Conservation (phyloP, 2,888 invertebrate species). For the Sphinx pinastri region DNA sequence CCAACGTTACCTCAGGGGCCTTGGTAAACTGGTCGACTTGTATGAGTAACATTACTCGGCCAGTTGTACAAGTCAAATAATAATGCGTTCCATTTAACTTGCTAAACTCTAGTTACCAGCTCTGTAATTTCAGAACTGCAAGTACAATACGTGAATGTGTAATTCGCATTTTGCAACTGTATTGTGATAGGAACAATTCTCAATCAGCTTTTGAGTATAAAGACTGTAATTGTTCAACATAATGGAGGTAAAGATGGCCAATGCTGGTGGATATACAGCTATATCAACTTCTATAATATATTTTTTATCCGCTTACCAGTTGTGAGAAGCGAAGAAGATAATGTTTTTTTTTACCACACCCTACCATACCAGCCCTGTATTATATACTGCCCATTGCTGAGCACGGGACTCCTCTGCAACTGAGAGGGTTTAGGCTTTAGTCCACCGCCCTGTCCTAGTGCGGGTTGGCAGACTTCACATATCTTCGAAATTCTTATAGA, state of each 20-base stretch:
- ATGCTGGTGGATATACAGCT: background rate
- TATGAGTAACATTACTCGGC: background rate
- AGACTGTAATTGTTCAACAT: background rate
- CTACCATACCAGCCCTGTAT: too few species aligned
- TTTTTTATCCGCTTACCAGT: too few species aligned
- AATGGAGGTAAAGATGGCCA: background rate
- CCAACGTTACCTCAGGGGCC: background rate
- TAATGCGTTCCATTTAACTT: constrained; percentile 20
- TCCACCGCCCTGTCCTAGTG: too few species aligned
- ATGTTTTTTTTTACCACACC: too few species aligned
- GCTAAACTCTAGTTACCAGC: constrained; percentile 14
- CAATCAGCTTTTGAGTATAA: background rate
- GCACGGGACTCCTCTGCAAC: too few species aligned
- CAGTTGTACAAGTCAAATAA: constrained; percentile 8
- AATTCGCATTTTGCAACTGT: constrained; percentile 3
- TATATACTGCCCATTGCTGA: too few species aligned
- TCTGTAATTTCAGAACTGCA: constrained; percentile 20
- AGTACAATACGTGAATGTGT: constrained; percentile 5
- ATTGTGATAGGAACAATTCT: constrained; percentile 18
- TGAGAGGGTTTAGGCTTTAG: too few species aligned
- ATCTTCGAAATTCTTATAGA: too few species aligned
- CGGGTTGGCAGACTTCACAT: too few species aligned
- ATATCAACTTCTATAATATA: too few species aligned
- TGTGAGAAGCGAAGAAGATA: too few species aligned
- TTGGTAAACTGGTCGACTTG: background rate